A percentile compares a stretch with the other conserved stretches of the same genome.
These are phyloP conservation scores for Cecropterus lyciades DNA, from an alignment of 1,140 invertebrate genomes.

Conservation along the genomic window DNA sequence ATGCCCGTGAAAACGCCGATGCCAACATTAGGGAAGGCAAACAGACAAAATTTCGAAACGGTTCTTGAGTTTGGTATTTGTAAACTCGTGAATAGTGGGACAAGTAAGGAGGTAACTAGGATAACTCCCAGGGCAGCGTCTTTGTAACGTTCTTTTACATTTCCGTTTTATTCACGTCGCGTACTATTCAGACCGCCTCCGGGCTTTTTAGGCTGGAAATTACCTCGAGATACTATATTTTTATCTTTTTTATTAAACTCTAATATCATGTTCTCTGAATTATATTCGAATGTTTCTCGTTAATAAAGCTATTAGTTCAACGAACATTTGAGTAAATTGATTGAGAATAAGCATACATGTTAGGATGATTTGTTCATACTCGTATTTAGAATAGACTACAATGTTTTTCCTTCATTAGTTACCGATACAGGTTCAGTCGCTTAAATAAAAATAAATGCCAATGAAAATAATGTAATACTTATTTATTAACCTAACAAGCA, in stretches of 20 bases:
- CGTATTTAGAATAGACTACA: too few relatives aligned
- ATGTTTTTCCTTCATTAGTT: too few relatives aligned
- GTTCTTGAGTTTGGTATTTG: neutral
- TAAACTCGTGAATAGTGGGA: conserved; percentile 8
- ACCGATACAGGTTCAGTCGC: too few relatives aligned
- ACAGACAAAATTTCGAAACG: too few relatives aligned
- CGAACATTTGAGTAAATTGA: too few relatives aligned
- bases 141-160: conserved; percentile 35
- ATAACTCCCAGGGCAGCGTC: conserved; percentile 36
- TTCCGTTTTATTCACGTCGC: conserved; percentile 37
- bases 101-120: conserved; percentile 37
- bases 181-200: conserved; percentile 30
- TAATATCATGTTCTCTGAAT: neutral
- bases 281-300: neutral
- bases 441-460: too few relatives aligned
- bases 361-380: too few relatives aligned
- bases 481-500: too few relatives aligned
- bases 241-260: neutral
- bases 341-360: too few relatives aligned
- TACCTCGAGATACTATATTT: conserved; percentile 17
- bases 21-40: too few relatives aligned
- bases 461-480: too few relatives aligned
- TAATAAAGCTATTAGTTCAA: neutral
- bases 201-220: conserved; percentile 33
- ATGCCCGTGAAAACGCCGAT: too few relatives aligned